These are phyloP conservation scores for Drosophila helvetica DNA, from an alignment of 2,888 invertebrate species.

Conservation along the genomic window DNA sequence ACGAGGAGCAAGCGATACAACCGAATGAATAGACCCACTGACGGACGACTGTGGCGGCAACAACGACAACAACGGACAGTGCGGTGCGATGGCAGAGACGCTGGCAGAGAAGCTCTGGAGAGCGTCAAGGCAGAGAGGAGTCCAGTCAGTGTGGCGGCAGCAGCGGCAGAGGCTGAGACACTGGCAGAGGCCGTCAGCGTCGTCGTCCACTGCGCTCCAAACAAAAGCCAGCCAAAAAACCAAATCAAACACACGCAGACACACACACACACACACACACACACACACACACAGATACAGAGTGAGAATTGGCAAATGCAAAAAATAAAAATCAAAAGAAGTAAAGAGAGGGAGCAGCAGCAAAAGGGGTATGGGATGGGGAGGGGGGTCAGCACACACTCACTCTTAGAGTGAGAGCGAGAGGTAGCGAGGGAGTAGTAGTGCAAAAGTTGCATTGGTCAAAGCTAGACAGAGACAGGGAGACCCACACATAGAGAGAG, in stretches of 20 bases:
- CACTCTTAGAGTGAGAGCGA: constrained; percentile 12
- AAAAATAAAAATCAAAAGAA: constrained; percentile 38
- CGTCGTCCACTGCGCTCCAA: constrained; percentile 67
- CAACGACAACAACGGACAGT: constrained; percentile 34
- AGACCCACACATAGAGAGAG: constrained; percentile 5
- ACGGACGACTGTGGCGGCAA: constrained; percentile 37
- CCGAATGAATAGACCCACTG: constrained; percentile 74
- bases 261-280: constrained; percentile 28
- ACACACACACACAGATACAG: constrained; percentile 14
- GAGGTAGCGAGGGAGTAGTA: constrained; percentile 41
- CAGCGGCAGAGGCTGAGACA: constrained; percentile 14
- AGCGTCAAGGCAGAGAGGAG: constrained; percentile 16
- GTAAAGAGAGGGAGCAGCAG: constrained; percentile 64
- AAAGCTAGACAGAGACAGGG: constrained; percentile 28
- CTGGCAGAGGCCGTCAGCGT: constrained; percentile 18
- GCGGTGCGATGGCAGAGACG: constrained; percentile 39
- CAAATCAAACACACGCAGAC: constrained; percentile 24
- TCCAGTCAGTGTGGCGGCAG: constrained; percentile 17
- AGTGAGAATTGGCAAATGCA: constrained; percentile 7
- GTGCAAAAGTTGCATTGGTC: constrained; percentile 43
- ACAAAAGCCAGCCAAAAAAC: constrained; percentile 73
- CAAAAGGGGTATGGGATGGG: background rate
- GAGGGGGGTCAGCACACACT: constrained; percentile 14
- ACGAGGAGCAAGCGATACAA: constrained; percentile 80
- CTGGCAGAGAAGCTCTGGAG: constrained; percentile 13